Percentiles rank a stretch among this genome's conserved stretches.
Conservation (phyloP, 2,797 vertebrate genomes). For the Peromyscus nudipes region DNA sequence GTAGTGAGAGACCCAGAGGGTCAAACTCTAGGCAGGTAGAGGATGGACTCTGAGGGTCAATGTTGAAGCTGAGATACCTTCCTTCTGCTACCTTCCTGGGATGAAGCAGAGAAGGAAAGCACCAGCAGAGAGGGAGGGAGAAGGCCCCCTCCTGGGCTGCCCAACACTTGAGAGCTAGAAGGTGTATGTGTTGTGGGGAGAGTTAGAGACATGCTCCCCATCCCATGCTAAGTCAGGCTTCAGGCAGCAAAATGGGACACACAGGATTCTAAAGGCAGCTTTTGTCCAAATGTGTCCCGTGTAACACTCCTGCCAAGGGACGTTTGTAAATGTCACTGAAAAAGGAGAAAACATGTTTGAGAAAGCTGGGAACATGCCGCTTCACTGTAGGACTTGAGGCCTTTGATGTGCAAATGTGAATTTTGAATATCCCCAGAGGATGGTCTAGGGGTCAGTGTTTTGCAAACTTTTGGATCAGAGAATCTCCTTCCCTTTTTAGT, state of each 20-base stretch:
- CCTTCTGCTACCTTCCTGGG: background rate
- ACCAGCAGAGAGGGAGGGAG: background rate
- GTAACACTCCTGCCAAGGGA: background rate
- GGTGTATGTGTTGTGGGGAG: background rate
- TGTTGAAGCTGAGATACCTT: background rate
- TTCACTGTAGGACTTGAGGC: background rate
- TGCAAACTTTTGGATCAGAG: constrained; percentile 15
- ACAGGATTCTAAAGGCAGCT: background rate
- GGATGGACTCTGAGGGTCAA: background rate
- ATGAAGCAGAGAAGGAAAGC: background rate
- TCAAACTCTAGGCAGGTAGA: background rate
- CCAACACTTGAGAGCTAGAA: background rate
- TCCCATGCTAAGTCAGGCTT: background rate
- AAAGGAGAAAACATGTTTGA: background rate
- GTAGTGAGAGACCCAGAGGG: background rate
- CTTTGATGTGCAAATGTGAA: background rate
- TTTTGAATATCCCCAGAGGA: background rate
- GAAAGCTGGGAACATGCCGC: background rate
- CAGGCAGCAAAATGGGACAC: background rate
- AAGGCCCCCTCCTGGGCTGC: background rate
- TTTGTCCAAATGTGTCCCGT: background rate
- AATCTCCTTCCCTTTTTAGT: constrained; percentile 28
- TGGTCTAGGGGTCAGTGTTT: constrained; percentile 14
- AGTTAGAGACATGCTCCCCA: background rate
- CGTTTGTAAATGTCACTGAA: background rate